These are phyloP conservation scores for Vanacampus margaritifer DNA, from an alignment of 2,113 vertebrate genomes.

Conservation along the genomic window DNA sequence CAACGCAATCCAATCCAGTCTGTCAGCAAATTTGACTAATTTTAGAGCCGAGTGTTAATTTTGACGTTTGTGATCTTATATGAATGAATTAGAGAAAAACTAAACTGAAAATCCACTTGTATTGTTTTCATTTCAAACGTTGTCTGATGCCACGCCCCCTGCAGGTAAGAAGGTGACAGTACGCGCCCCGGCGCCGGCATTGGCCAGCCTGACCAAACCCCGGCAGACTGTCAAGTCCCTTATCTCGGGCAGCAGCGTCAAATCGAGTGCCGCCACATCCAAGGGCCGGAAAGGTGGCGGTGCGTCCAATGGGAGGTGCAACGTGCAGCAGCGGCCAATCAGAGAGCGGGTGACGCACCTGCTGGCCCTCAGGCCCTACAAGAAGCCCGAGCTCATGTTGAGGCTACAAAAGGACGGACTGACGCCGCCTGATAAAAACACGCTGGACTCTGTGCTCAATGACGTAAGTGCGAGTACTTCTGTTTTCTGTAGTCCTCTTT, in stretches of 20 bases:
- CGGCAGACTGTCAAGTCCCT: conserved; percentile 52
- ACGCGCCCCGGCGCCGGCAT: conserved; percentile 79
- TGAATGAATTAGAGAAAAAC: too few species aligned
- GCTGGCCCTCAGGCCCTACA: conserved; percentile 90
- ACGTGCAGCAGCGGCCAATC: conserved; percentile 76
- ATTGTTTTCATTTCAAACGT: too few species aligned
- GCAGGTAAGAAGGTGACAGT: conserved; percentile 85
- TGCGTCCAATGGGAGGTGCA: conserved; percentile 31
- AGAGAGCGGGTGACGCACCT: conserved; percentile 84
- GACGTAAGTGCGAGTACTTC: conserved; percentile 75
- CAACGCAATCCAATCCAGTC: too few species aligned
- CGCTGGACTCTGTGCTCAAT: conserved; percentile 78
- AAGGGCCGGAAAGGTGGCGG: conserved; percentile 26
- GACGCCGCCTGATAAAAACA: conserved; percentile 78
- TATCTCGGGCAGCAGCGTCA: conserved; percentile 26
- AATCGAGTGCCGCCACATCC: conserved; percentile 7
- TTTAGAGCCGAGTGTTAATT: too few species aligned
- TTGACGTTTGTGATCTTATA: too few species aligned
- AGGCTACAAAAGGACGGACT: conserved; percentile 87
- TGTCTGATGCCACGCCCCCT: not conserved
- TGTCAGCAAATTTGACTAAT: too few species aligned
- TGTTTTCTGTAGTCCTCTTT: not conserved
- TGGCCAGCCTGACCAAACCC: conserved; percentile 71
- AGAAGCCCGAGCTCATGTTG: conserved; percentile 84
- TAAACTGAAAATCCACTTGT: too few species aligned